Conservation (phyloP, 1,140 invertebrate species). For the Melanaphis sacchari region DNA sequence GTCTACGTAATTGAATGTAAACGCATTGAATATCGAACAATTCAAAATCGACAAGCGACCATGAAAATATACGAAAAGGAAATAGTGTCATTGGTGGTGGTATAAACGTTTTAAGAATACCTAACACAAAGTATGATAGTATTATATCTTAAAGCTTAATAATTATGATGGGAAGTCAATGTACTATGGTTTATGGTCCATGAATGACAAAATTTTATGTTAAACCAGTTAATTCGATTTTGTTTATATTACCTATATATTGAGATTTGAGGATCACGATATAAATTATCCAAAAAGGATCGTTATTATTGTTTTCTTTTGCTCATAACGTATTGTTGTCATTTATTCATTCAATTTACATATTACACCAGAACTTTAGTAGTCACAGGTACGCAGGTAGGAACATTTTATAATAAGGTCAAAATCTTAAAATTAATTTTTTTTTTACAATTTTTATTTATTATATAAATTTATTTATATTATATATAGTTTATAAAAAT, state of each 20-base stretch:
- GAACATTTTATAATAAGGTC: too few species aligned
- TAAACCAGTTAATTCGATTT: background rate
- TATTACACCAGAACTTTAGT: too few species aligned
- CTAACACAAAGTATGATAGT: background rate
- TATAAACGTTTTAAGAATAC: background rate
- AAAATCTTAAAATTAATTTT: too few species aligned
- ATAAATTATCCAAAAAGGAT: background rate
- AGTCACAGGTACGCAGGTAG: too few species aligned
- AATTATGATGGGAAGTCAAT: background rate
- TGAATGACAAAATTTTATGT: background rate
- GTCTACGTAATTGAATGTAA: background rate
- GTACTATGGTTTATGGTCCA: background rate
- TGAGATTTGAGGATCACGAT: background rate
- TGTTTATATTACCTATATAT: background rate
- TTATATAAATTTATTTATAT: too few species aligned
- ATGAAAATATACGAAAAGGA: background rate
- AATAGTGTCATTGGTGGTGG: background rate
- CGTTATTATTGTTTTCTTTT: background rate
- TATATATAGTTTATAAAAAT: too few species aligned
- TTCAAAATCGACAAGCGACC: background rate
- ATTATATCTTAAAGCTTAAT: background rate
- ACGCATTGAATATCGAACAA: background rate
- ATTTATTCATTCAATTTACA: background rate
- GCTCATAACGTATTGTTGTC: background rate
- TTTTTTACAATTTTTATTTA: too few species aligned